Percentiles rank a stretch among this genome's conserved stretches.
Conservation (phyloP, 1,140 invertebrate genomes). For the Cydia amplana region DNA sequence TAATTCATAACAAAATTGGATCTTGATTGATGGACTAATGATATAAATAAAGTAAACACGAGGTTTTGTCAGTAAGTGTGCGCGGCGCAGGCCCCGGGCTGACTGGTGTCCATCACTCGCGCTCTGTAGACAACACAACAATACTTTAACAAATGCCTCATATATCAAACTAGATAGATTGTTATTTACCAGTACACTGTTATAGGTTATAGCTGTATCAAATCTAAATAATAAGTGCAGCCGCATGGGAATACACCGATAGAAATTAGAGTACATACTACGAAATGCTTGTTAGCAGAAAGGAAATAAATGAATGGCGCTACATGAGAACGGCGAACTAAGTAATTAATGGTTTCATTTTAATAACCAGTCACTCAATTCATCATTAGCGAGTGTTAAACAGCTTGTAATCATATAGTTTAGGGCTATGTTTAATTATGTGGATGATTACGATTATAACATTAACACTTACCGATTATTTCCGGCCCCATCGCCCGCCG, state of each 20-base stretch:
- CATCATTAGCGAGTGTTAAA: constrained; percentile 28
- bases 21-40: constrained; percentile 77
- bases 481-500: constrained; percentile 50
- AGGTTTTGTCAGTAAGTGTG: constrained; percentile 49
- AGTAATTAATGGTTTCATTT: constrained; percentile 25
- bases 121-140: constrained; percentile 40
- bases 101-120: constrained; percentile 46
- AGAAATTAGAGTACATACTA: not conserved
- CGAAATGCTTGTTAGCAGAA: constrained; percentile 16
- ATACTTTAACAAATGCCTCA: constrained; percentile 42
- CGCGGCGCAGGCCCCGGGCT: constrained; percentile 43
- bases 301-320: not conserved
- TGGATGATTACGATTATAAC: constrained; percentile 45
- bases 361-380: constrained; percentile 14
- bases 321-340: not conserved
- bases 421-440: constrained; percentile 27
- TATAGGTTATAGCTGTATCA: constrained; percentile 20
- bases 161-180: constrained; percentile 39
- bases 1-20: constrained; percentile 75
- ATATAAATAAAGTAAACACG: constrained; percentile 74
- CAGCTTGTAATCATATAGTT: constrained; percentile 31
- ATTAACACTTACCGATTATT: constrained; percentile 69
- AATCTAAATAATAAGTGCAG: not conserved
- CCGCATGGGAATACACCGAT: not conserved
- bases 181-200: constrained; percentile 6